Base-by-base conservation (phyloP, 1,140 invertebrate genomes). In the Galleria mellonella region DNA sequence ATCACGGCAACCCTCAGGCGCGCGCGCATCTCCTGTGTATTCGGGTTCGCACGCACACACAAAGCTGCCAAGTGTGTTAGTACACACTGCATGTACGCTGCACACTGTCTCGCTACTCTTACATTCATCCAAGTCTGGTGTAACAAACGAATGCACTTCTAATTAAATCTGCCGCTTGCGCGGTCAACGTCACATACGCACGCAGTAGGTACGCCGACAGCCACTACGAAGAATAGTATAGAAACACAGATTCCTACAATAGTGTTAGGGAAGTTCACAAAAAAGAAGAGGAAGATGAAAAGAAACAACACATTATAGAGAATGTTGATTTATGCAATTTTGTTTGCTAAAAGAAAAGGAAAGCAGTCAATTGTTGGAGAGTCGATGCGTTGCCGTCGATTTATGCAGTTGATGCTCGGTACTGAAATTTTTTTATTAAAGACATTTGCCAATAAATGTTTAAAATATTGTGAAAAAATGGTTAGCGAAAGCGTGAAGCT, bases 121-220 rank as follows among this genome's bases (percentile, higher is more conserved):
- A 87, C 95, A 96, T 89, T 96, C 95, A 88, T 97, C 94, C 83
- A 96, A 89, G 91, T 96, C 95, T 96, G 88, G 76, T 69, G 47
- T 65, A 81, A 83, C 61, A 85, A 85, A 85, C 47, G n/a, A 76
- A 83, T 68, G 72, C 52, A 72, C 42, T 57, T 73, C 72, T 74
- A 64, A 79, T 74, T 75, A 79, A 43, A 65, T 45, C 29, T 54
- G 44, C 43, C 43, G 46, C 52, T 45, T 14, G 36, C 31, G 43
- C 43, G 27, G 11, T 37, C 11, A 48, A 43, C 12, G 12, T 47
- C 42, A 43, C 14, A 39, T 74, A 77, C 69, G 63, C 63, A 74
- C 76, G 66, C 58, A 65, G 58, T 69, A 81, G 64, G 59, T 59
- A 72, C 71, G 61, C 69, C 64, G 49, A 67, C 75, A 66, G 73